These are phyloP conservation scores for Sinopyrophorus schimmeli DNA, from an alignment of 2,888 invertebrate species.

Conservation along the genomic window DNA sequence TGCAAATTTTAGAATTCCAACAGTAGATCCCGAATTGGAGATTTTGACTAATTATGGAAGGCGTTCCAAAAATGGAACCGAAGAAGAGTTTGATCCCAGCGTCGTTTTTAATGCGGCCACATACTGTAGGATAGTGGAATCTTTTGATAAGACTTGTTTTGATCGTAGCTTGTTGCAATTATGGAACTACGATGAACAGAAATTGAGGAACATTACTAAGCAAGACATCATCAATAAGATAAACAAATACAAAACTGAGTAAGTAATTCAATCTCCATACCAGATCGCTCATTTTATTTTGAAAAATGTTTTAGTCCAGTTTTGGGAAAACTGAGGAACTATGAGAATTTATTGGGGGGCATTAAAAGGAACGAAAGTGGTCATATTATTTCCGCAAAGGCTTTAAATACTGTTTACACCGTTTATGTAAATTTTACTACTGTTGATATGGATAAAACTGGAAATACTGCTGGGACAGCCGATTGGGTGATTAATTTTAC, in stretches of 20 bases:
- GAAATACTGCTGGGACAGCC: conserved; percentile 74
- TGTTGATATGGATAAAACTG: conserved; percentile 66
- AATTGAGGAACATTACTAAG: conserved; percentile 60
- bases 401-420: conserved; percentile 67
- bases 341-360: conserved; percentile 65
- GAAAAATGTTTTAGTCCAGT: conserved; percentile 59
- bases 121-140: conserved; percentile 68
- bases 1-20: conserved; percentile 36
- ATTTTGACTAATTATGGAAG: conserved; percentile 17
- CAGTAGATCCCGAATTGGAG: conserved; percentile 30
- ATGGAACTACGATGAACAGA: conserved; percentile 65
- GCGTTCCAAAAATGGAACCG: conserved; percentile 8
- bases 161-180: conserved; percentile 69
- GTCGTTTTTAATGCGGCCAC: conserved; percentile 60
- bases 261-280: conserved; percentile 29
- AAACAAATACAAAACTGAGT: conserved; percentile 61
- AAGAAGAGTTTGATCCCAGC: conserved; percentile 57
- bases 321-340: conserved; percentile 68
- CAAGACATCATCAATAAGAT: conserved; percentile 65
- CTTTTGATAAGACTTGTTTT: conserved; percentile 65
- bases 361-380: conserved; percentile 62
- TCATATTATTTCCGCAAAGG: conserved; percentile 65
- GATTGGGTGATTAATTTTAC: conserved; percentile 64
- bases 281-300: background rate
- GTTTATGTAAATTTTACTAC: conserved; percentile 69